Evolutionary conservation across 2,888 invertebrate genomes (phyloP), one percentile per base, ranked within the genome.

Genomic region (Ptilodon capucinus): DNA sequence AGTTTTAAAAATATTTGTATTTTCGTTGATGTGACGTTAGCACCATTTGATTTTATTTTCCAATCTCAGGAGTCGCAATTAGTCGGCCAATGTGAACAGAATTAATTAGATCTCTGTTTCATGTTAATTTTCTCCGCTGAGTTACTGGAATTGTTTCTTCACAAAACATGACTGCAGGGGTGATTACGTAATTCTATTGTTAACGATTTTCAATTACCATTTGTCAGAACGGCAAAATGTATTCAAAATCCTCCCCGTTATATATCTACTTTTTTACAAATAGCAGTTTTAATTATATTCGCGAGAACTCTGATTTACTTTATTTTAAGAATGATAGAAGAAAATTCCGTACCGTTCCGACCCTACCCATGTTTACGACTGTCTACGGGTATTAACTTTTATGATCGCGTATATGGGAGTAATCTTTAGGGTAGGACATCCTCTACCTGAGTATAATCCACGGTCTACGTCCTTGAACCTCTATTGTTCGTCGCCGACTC

Each of bases 391-490:
- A 50, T 50, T 53, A 51, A 51, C 42, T 54, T 63, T 66, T 53
- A 65, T 46, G 54, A 62, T 42, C 44, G 25, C 44, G 41, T 49
- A 44, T 43, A 41, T 40, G 40, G 36, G 40, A 58, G 53, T 58
- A 42, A 58, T 61, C 36, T 59, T 50, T 42, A 18, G 35, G 44
- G 48, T 40, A 19, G 46, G 44, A 52, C 32, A 48, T 49, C 48
- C 49, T 41, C 28, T 57, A 64, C 49, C 57, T 55, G 46, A 17
- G 9, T 45, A 45, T 48, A 47, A 47, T 52, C 23, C 38, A 53
- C 38, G 39, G 52, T 52, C 44, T 56, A 19, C 43, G 54, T 21
- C 61, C 56, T 55, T 64, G 59, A 61, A 65, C 60, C 57, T 54
- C 34, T 11, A 42, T 40, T 48, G 51, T 62, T 58, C 58, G 58